Conservation (phyloP, 2,888 invertebrate species). For the Polyploca ridens region DNA sequence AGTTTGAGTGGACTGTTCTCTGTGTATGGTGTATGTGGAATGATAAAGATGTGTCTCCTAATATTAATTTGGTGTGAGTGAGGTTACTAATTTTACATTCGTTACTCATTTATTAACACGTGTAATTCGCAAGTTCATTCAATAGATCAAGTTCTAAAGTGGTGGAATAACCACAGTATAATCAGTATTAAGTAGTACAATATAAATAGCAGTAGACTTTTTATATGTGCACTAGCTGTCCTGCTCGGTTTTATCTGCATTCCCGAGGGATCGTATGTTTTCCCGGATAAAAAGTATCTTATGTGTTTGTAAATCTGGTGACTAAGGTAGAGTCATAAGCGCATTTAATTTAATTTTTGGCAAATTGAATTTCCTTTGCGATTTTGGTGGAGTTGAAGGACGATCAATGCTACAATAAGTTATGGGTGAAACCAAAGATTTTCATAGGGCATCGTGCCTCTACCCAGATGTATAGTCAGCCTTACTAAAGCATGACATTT, state of each 20-base stretch:
- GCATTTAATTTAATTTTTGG: background rate
- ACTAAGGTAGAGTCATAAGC: background rate
- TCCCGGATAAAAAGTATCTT: no score
- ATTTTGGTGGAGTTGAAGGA: background rate
- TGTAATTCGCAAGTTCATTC: constrained; percentile 44
- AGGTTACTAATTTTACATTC: constrained; percentile 49
- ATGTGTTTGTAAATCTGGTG: no score
- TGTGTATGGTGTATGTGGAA: constrained; percentile 27
- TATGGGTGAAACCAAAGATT: background rate
- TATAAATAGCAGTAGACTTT: background rate
- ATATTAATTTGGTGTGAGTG: constrained; percentile 28
- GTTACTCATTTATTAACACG: constrained; percentile 60
- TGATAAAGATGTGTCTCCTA: constrained; percentile 26
- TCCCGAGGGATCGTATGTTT: no score
- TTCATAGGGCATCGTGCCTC: no score
- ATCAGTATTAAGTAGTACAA: background rate
- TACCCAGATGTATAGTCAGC: no score
- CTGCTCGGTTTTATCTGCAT: no score
- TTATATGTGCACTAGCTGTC: no score
- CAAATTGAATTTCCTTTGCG: background rate
- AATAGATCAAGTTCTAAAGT: constrained; percentile 31
- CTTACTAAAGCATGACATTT: no score
- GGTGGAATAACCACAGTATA: constrained; percentile 3
- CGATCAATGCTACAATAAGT: background rate
- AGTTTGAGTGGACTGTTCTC: constrained; percentile 20